Evolutionary conservation across 2,797 vertebrate species (phyloP).

Genomic region (Vireo griseus): DNA sequence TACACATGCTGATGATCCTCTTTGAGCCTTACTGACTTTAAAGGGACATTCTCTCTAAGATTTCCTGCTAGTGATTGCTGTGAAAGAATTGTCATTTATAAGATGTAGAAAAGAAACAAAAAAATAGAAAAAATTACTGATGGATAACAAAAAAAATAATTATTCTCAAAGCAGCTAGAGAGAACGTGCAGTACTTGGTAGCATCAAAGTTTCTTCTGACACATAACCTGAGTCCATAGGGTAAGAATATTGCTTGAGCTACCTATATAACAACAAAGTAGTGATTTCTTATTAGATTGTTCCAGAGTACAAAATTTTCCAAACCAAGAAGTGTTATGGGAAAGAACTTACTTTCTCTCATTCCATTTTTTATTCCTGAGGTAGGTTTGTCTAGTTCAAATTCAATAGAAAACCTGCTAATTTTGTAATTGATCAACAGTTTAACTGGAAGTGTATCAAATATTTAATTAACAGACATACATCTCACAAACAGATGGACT

Average conservation of each 20-base stretch:
- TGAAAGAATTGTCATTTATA: not conserved
- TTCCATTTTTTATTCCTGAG: not conserved
- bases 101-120: not conserved
- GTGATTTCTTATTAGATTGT: not conserved
- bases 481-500: not conserved
- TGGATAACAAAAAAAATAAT: not conserved
- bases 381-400: not conserved
- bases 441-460: not conserved
- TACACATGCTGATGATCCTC: not conserved
- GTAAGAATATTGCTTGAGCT: not conserved
- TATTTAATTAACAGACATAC: not conserved
- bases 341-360: not conserved
- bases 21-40: not conserved
- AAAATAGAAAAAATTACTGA: not conserved
- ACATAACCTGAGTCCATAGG: not conserved
- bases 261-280: not conserved
- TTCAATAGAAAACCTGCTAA: not conserved
- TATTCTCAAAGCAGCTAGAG: not conserved
- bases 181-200: not conserved
- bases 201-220: not conserved
- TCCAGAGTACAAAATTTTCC: not conserved
- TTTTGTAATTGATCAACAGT: not conserved
- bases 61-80: not conserved
- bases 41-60: not conserved
- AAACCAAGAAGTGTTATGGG: not conserved